Evolutionary conservation across 92 coral and sea anemone species (phyloP).

Genomic region (Palythoa caribaeorum): DNA sequence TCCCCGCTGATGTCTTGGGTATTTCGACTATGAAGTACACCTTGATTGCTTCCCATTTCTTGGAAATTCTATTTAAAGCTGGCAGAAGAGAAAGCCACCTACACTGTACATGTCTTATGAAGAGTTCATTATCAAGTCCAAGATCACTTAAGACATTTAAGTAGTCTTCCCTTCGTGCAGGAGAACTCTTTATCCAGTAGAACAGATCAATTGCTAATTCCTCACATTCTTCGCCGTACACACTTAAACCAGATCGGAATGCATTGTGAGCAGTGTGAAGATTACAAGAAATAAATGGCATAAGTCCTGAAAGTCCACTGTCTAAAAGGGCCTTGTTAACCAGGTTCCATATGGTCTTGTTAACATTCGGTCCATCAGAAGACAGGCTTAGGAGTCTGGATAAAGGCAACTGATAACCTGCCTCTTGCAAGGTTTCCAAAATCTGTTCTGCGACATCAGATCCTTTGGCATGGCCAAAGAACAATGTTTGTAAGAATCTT

Average conservation of each 20-base stretch:
- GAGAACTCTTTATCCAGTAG: slow-evolving; percentile 47
- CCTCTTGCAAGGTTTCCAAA: neutral
- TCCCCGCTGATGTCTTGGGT: slow-evolving; percentile 29
- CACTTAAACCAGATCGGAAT: slow-evolving; percentile 54
- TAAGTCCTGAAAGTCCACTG: slow-evolving; percentile 47
- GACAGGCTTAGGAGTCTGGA: neutral
- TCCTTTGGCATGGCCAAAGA: neutral
- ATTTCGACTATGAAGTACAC: slow-evolving; percentile 28
- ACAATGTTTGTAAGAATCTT: neutral
- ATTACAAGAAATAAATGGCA: slow-evolving; percentile 61
- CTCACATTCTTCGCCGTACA: slow-evolving; percentile 58
- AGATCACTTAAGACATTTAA: slow-evolving; percentile 29
- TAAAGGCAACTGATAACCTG: neutral
- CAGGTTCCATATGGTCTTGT: slow-evolving; percentile 57
- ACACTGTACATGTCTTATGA: slow-evolving; percentile 39
- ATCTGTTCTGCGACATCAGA: neutral
- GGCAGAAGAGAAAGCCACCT: slow-evolving; percentile 39
- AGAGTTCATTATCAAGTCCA: slow-evolving; percentile 39
- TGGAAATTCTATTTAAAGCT: slow-evolving; percentile 6
- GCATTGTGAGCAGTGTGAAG: slow-evolving; percentile 64
- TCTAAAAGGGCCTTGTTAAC: slow-evolving; percentile 53
- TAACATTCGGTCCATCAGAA: slow-evolving; percentile 52
- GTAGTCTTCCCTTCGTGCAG: slow-evolving; percentile 43
- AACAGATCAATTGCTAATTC: slow-evolving; percentile 47
- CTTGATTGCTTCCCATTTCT: slow-evolving; percentile 8